Evolutionary conservation across 92 coral and sea anemone species (phyloP), one percentile per base, ranked within the genome.

Genomic region (Meandrina meandrites): DNA sequence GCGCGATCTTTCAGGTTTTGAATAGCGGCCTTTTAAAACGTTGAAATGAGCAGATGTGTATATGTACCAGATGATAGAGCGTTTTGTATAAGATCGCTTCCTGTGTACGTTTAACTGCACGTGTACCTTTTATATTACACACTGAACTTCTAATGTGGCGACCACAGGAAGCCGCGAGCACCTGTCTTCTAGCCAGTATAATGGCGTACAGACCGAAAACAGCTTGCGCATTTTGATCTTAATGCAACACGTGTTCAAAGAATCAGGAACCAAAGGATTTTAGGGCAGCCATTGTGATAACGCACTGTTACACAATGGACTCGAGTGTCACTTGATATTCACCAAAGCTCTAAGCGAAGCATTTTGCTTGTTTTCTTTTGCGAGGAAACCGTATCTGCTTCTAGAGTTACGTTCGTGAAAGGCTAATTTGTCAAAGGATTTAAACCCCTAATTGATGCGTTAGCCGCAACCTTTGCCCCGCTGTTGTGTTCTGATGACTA

Each of bases 401-500:
- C 74, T 85, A 28, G 88, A 76, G 83, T 85, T 85, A 85, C 88
- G 82, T 42, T 78, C 88, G 67, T 85, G 88, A 85, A 78, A 85
- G 88, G 88, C 82, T 85, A 85, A 85, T 85, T 85, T 85, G 88
- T 85, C 82, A 78, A 67, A 85, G 88, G 83, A 85, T 77, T 85
- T 85, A 85, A 85, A 85, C 76, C n/a, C 77, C 82, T 85, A 85
- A 85, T 85, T 85, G 88, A 85, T 76, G 68, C 88, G 82, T 85
- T 85, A 76, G 88, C 88, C 76, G 83, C 82, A 85, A 85, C 88
- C 88, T 77, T 85, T 85, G 73, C 76, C 82, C 88, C 42, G 50
- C 68, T 56, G 53, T 73, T 57, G 87, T 74, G 88, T 76, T 85
- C 64, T 85, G 88, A 85, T 85, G 88, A 85, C 88, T 76, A 85